Conservation (phyloP, 2,113 vertebrate species). For the Loxodonta africana region DNA sequence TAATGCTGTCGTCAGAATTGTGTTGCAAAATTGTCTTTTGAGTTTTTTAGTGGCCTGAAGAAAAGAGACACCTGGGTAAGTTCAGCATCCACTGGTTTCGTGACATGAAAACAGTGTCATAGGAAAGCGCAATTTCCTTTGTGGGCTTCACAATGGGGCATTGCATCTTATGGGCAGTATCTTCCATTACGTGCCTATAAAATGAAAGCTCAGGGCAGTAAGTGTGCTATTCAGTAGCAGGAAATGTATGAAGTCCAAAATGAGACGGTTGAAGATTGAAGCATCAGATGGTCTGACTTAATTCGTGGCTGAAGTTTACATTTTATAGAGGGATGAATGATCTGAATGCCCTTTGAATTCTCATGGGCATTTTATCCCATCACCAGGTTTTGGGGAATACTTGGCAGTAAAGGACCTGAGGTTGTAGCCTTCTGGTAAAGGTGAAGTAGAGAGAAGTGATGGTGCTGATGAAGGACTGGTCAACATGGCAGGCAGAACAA, state of each 20-base stretch:
- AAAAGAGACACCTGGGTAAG: neutral
- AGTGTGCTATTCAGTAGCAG: neutral
- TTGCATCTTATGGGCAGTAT: neutral
- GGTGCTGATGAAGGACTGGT: neutral
- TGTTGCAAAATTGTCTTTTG: constrained; percentile 26
- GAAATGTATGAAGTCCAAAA: neutral
- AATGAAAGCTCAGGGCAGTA: neutral
- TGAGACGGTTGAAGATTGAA: neutral
- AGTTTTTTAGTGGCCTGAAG: constrained; percentile 20
- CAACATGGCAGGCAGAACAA: neutral
- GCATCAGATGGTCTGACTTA: neutral
- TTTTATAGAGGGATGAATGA: neutral
- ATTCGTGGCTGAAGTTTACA: neutral
- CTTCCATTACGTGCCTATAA: neutral
- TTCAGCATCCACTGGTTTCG: neutral
- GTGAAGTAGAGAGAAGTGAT: neutral
- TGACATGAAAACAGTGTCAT: neutral
- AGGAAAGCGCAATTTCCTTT: neutral
- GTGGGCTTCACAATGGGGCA: too few species aligned
- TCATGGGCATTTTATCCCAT: neutral
- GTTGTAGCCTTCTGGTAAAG: neutral
- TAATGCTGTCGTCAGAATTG: neutral
- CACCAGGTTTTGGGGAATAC: neutral
- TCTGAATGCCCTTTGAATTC: neutral
- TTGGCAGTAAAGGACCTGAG: neutral